Evolutionary conservation across 2,797 vertebrate genomes (phyloP), one percentile per base, ranked within the genome.

Genomic region (Choloepus didactylus): DNA sequence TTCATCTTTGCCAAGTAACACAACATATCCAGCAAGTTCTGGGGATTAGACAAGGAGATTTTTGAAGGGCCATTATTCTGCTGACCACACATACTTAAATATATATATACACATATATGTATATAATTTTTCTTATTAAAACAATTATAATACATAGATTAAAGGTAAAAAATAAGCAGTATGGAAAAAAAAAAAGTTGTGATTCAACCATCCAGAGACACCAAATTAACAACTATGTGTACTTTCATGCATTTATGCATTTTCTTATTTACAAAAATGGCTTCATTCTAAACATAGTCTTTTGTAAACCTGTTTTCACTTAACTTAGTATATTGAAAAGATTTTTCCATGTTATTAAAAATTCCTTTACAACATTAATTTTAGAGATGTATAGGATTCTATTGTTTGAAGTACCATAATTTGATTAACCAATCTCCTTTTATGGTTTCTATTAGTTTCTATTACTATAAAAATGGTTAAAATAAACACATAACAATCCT

Each of bases 381-480:
- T 95, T 79, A 90, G 64, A 84, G 41, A 38, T 62, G 5, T 44
- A 7, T 72, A 70, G 9, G 77, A 72, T 77, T 51, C 29, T 87
- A 2, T 51, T 90, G 14, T 79, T 23, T 19, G 66, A 87, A 67
- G 64, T 83, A 27, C 16, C 29, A 38, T 41, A 54, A 25, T 79
- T 70, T 83, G 62, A 67, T 92, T n/a, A 49, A 60, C 18, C 35
- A 80, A 66, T 67, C 62, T 92, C 41, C 23, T 93, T 81, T 60
- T 51, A 46, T 91, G 49, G 44, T n/a, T 60, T 69, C 19, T 9
- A 21, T 87, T 79, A 72, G 70, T 79, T 66, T 93, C 80, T 66
- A 18, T 54, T 66, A 35, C 6, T 92, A 25, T 72, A 51, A 87
- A 41, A 16, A 49, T 59, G 64, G 38, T 44, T 35, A 31, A 2